These are phyloP conservation scores for Pomacea maculata DNA, from an alignment of 1,140 invertebrate genomes.

Conservation along the genomic window DNA sequence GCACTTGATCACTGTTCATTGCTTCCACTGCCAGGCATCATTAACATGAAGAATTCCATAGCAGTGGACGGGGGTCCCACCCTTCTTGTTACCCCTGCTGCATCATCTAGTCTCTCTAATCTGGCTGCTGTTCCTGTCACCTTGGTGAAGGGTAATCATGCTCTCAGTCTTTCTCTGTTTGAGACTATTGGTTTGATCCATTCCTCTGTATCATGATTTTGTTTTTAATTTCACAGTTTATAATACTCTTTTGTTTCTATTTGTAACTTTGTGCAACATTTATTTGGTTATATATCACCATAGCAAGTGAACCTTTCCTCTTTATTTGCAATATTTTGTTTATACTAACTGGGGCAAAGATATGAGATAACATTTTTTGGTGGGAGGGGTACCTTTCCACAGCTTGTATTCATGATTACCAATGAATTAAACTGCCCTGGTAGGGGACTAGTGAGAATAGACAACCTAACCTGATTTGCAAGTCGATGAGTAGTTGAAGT, in stretches of 20 bases:
- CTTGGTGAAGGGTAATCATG: constrained; percentile 29
- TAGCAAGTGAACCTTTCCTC: neutral
- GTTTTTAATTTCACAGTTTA: neutral
- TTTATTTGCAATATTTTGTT: neutral
- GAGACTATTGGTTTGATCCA: neutral
- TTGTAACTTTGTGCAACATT: no score
- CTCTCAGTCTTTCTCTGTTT: neutral
- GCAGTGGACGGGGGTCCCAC: constrained; percentile 14
- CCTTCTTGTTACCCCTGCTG: constrained; percentile 16
- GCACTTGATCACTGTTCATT: neutral
- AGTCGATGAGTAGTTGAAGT: no score
- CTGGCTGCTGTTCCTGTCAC: constrained; percentile 19
- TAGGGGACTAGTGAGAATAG: no score
- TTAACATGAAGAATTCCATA: constrained; percentile 18
- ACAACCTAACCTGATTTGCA: no score
- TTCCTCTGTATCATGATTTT: neutral
- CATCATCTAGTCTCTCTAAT: constrained; percentile 17
- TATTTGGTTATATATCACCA: neutral
- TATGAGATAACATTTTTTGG: no score
- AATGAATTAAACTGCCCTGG: no score
- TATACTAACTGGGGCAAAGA: no score
- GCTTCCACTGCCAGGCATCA: constrained; percentile 14
- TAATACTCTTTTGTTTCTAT: neutral
- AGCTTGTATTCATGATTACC: no score
- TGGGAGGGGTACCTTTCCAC: no score